phyloP scores from a whole-genome alignment of 2,888 invertebrate species.

The Andrena bucephala region DNA sequence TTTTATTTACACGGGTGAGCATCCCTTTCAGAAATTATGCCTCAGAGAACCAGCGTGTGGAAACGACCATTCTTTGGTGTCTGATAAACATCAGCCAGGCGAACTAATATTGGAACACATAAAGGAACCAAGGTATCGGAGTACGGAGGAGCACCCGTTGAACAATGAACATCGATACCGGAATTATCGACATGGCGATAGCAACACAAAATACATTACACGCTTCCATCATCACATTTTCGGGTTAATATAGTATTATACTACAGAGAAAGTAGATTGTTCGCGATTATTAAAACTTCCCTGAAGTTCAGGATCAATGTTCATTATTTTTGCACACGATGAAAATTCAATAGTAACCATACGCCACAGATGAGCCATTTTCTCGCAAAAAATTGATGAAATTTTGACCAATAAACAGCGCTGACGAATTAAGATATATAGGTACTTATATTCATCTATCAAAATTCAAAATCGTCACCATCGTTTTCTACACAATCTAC shows the following conservation, averaged over 20 bases:
- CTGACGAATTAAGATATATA: no score
- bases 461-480: no score
- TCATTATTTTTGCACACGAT: no score
- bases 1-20: not conserved
- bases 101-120: conserved; percentile 28
- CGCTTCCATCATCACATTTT: not conserved
- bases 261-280: no score
- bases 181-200: conserved; percentile 35
- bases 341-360: no score
- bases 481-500: no score
- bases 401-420: no score
- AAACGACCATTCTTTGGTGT: conserved; percentile 31
- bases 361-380: no score
- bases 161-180: conserved; percentile 47
- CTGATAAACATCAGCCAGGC: conserved; percentile 37
- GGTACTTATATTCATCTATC: no score
- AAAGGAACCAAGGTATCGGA: conserved; percentile 29
- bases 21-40: not conserved
- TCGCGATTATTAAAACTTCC: no score
- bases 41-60: conserved; percentile 15
- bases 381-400: no score
- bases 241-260: conserved; percentile 3
- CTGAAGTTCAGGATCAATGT: no score
- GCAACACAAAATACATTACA: not conserved
- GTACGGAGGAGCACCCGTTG: conserved; percentile 16